Base-by-base conservation (phyloP, 2,113 vertebrate genomes). In the Tachysurus vachellii region DNA sequence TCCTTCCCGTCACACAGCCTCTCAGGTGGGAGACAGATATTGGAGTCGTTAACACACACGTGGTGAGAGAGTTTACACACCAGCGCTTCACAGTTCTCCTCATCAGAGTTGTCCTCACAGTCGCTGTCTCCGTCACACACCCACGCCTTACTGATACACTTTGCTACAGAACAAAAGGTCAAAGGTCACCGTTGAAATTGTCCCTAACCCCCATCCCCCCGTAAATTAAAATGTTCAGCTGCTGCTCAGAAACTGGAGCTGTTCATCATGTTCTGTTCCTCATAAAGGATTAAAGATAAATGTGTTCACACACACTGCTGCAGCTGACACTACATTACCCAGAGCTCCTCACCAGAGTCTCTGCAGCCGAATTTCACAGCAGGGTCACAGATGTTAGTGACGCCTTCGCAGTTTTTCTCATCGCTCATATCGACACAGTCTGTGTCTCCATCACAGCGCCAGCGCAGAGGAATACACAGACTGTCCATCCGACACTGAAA, bases 81-180 rank as follows among this genome's bases (percentile, higher is more conserved):
- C 93, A 98, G 91, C 0, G 97, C 95, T 91, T 99, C 97, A 0
- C 98, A 99, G 95, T 97, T 98, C 93, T 99, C 97, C 92, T 99
- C 98, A 0, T 99, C 98, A 0, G 98, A 99, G 92, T 97, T 98
- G 91, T 99, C 98, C 89, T 99, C 98, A 0, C 98, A 99, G 94
- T 99, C 98, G 0, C 96, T 98, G 96, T 99, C 98, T 0, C 98
- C 98, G 0, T 99, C 98, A 0, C 98, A 99, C 57, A 99, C 97
- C 98, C 98, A 99, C 0, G 98, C 98, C 92, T 99, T 99, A 93
- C 97, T 99, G 95, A 99, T 99, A 88, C 98, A 99, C 31, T 97
- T 96, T 0, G 97, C 98, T 99, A 47, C 0, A 4, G 0, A 26
- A 88, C 31, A 36, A 56, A 61, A 44, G 53, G 28, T n/a, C 19